Base-by-base conservation (phyloP, 2,113 vertebrate species). In the Oryzias curvinotus region DNA sequence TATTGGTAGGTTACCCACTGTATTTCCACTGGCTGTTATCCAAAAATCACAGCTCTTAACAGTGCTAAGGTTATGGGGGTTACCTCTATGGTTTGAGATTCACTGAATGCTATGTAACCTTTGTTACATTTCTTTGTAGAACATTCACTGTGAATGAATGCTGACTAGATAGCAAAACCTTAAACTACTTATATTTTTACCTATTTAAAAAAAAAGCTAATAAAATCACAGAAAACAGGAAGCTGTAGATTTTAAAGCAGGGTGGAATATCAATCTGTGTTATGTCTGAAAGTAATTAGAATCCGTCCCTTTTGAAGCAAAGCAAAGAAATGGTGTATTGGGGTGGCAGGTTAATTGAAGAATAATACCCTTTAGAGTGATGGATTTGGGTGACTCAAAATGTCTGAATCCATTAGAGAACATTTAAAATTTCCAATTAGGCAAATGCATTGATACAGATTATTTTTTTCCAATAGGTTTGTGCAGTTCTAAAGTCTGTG, bases 321-420 rank as follows among this genome's bases (percentile, higher is more conserved):
- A 72, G 81, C 86, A 90, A 88, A 91, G 88, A 90, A 85, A 86
- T 75, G 71, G 82, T 81, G 76, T 73, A 36, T 81, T 77, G 79
- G 89, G 89, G 81, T 90, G 85, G 91, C 89, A 91, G 92, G 91
- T 93, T 93, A 92, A 92, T 92, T 92, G 91, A 90, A 88, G 89
- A 92, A 91, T 92, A 92, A 92, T 91, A 90, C 88, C 91, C 87
- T 92, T 91, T 90, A 91, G 87, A 92, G 92, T 93, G 91, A 93
- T 92, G 87, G 91, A 93, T 93, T 93, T 93, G 91, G 86, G 90
- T 91, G 91, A 92, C 91, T 93, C 89, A 88, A 93, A 89, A 91
- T 92, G 91, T 91, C 91, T 89, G 87, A 90, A 90, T 91, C 90
- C 87, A 92, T 93, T 92, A 91, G 87, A 87, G 75, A 81, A 90